These are phyloP conservation scores for Pygoscelis adeliae DNA, from an alignment of 2,113 vertebrate genomes.

Conservation along the genomic window DNA sequence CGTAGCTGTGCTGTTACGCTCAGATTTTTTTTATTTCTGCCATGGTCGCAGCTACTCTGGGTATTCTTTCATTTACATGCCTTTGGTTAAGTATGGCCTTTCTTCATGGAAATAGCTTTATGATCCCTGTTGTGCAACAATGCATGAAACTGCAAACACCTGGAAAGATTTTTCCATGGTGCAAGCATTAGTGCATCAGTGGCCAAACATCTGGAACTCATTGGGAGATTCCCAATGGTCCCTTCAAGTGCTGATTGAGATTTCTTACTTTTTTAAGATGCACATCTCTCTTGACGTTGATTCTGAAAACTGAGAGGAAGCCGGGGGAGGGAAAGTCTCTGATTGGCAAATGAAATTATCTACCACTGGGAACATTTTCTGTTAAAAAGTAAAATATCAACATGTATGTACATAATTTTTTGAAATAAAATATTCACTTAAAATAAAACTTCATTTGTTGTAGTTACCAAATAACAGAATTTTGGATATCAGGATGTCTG, in stretches of 20 bases:
- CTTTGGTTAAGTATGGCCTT: background rate
- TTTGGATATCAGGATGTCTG: background rate
- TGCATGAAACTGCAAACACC: slow-evolving; percentile 61
- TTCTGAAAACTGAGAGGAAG: background rate
- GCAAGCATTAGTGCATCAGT: background rate
- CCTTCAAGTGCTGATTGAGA: slow-evolving; percentile 25
- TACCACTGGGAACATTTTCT: background rate
- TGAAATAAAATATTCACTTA: background rate
- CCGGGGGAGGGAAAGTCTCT: background rate
- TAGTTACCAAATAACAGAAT: background rate
- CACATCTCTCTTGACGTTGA: background rate
- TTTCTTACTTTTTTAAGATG: slow-evolving; percentile 4
- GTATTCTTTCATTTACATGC: background rate
- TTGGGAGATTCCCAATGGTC: slow-evolving; percentile 3
- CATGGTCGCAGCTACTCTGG: background rate
- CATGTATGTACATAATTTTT: background rate
- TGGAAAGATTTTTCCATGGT: slow-evolving; percentile 59
- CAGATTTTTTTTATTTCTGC: background rate
- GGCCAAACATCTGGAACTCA: slow-evolving; percentile 48
- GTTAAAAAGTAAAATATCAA: background rate
- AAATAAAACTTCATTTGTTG: background rate
- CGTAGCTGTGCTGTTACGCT: accelerated
- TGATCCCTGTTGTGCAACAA: slow-evolving; percentile 29
- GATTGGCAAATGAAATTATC: background rate
- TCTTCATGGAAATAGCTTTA: slow-evolving; percentile 10